Conservation (phyloP, 2,888 invertebrate species). For the Nemotelus pantherinus region DNA sequence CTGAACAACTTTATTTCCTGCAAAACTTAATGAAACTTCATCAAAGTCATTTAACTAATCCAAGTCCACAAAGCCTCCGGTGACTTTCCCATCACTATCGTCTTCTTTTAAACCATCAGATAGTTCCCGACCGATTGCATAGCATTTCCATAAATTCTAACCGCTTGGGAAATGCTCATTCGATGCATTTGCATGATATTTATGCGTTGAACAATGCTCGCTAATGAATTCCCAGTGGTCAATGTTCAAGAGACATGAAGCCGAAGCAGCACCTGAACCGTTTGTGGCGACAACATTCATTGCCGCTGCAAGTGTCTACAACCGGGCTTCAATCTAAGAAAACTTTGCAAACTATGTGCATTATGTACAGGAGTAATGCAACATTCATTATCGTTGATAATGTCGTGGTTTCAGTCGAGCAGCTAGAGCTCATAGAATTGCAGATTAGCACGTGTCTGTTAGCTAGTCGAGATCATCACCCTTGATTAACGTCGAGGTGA, state of each 20-base stretch:
- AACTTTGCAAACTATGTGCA: too few relatives aligned
- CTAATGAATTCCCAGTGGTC: slow-evolving; percentile 13
- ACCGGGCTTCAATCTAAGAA: too few relatives aligned
- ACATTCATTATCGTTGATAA: too few relatives aligned
- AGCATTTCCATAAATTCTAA: slow-evolving; percentile 36
- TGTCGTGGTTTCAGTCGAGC: background rate
- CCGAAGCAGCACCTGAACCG: background rate
- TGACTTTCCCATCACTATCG: too few relatives aligned
- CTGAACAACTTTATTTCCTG: too few relatives aligned
- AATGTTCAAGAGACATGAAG: background rate
- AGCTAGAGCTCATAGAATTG: background rate
- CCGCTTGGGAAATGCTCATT: slow-evolving; percentile 1
- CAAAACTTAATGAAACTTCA: too few relatives aligned
- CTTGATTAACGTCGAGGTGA: background rate
- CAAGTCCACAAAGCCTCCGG: too few relatives aligned
- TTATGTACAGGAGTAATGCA: too few relatives aligned
- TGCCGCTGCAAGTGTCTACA: background rate
- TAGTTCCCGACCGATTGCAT: background rate
- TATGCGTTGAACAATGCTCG: slow-evolving; percentile 10
- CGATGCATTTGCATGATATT: slow-evolving; percentile 32
- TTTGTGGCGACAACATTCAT: background rate
- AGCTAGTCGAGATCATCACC: background rate
- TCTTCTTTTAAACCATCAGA: too few relatives aligned
- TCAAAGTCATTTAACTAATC: too few relatives aligned
- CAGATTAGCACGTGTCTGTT: slow-evolving; percentile 11